Percentiles rank a stretch among this genome's conserved stretches.
These are phyloP conservation scores for Amblyteles armatorius DNA, from an alignment of 2,888 invertebrate species.

Conservation along the genomic window DNA sequence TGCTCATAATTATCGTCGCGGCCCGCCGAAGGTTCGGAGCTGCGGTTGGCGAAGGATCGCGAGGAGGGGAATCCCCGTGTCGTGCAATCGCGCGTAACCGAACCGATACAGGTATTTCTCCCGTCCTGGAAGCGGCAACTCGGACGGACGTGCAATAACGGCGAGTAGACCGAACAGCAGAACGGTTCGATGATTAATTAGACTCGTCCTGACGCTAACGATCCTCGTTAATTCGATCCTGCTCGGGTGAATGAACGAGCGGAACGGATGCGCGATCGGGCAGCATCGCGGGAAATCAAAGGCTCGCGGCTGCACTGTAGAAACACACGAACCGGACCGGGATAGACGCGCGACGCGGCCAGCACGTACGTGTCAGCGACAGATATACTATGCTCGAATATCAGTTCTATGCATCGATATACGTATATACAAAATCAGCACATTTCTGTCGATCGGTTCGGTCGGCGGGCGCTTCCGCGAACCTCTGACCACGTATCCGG, in stretches of 20 bases:
- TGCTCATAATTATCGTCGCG: conserved; percentile 73
- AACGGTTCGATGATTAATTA: conserved; percentile 74
- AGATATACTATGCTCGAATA: conserved; percentile 47
- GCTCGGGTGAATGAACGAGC: conserved; percentile 30
- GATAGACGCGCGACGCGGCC: conserved; percentile 16
- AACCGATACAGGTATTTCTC: conserved; percentile 41
- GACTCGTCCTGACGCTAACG: conserved; percentile 67
- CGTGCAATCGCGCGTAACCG: conserved; percentile 38
- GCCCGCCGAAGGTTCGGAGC: conserved; percentile 24
- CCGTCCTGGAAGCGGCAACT: not conserved
- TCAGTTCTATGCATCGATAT: conserved; percentile 20
- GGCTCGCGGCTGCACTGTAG: conserved; percentile 15
- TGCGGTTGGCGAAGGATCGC: conserved; percentile 3
- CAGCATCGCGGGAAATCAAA: conserved; percentile 34
- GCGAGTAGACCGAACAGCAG: conserved; percentile 45
- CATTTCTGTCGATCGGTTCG: conserved; percentile 48
- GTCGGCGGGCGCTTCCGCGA: conserved; percentile 32
- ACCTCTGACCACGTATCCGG: conserved; percentile 62
- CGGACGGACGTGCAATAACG: not conserved
- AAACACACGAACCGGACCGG: conserved; percentile 48
- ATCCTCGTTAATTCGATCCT: conserved; percentile 67
- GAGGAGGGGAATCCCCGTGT: conserved; percentile 22
- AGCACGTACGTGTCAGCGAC: conserved; percentile 47
- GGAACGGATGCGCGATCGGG: conserved; percentile 33
- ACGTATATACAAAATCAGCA: conserved; percentile 23